Base-by-base conservation (phyloP, 2,797 vertebrate species). In the Moxostoma hubbsi region DNA sequence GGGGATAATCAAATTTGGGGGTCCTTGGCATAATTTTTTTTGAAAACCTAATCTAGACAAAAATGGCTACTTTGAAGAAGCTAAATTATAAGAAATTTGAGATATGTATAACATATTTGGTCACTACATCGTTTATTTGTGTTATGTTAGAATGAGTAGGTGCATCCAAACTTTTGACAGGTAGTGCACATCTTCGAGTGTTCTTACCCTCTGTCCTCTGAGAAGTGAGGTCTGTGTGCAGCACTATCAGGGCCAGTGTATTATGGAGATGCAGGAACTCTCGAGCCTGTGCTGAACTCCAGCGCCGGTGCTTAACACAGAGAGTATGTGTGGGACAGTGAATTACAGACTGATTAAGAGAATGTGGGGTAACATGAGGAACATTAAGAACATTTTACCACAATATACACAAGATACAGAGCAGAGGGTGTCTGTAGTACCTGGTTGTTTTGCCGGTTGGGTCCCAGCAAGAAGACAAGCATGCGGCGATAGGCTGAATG, bases 191-290 rank as follows among this genome's bases (percentile, higher is more conserved):
- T 2, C 69, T 69, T 4, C 43, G 70, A 16, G 1, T 1, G 36
- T 11, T 77, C 94, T 94, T 88, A 98, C 98, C 94, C 67, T 98
- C 90, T 0, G 96, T 98, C 85, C 93, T 93, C 84, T 96, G 96
- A 36, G 94, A 90, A 68, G 92, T 92, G 84, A 98, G 89, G 2
- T 99, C 97, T 59, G 95, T 95, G 87, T 98, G 94, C 73, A 99
- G 90, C 76, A 98, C 96, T 69, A 99, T 93, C n/a, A 98, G 90
- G 0, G 96, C 96, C 81, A 99, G 94, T 1, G 96, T 96, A 85
- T 94, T 98, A 90, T 99, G 98, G 63, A 99, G 96, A 86, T 96
- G 97, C 11, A 97, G 95, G 87, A 99, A 99, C 89, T 99, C 98
- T 1, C 97, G 96, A 9, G 97, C 96, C 88, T 99, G 98, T 51